Evolutionary conservation across 37 sponge, comb jelly and placozoan species (phyloP), one percentile per base, ranked within the genome.

Genomic region (Beroe forskalii): DNA sequence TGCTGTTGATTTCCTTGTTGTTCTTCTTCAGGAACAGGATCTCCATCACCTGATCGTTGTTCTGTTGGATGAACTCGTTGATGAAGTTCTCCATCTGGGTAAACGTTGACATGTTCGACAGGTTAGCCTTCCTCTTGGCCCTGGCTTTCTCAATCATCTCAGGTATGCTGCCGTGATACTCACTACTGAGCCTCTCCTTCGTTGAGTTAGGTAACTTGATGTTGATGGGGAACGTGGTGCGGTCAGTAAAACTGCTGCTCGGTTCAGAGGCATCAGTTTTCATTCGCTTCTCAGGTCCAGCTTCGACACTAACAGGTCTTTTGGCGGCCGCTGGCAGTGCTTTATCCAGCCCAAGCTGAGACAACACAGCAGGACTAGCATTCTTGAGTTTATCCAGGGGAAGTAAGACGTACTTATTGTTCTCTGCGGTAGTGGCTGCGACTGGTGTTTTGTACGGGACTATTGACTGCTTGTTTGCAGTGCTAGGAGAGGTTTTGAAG

Each of bases 21-120:
- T 80, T 80, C 40, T 80, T 32, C 40, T 80, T 41, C 55, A 80
- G 28, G 86, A 80, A 80, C 55, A 80, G 30, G 28, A 80, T 80
- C 48, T 80, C 86, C 86, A 80, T 80, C 24, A 80, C 86, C 86
- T 80, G 86, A 30, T 80, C 86, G 31, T 80, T 80, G 55, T 80
- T 80, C 86, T 80, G 86, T 48, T 80, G 86, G 48, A 80, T 80
- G 55, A 80, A 80, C 25, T 80, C 86, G 55, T 80, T 80, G 12
- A 80, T 80, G 30, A 80, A 80, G 27, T 80, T 80, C 30, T 80
- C 86, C 86, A 80, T 80, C 55, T 80, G 55, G 24, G 86, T 24
- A 43, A 80, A 80, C 17, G 28, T 80, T 0, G 86, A 80, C 86
- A 41, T 80, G 30, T 38, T 80, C n/a, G 86, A 44, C 30, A 80